phyloP scores from a whole-genome alignment of 2,797 vertebrate genomes.

The Sebastes minor region DNA sequence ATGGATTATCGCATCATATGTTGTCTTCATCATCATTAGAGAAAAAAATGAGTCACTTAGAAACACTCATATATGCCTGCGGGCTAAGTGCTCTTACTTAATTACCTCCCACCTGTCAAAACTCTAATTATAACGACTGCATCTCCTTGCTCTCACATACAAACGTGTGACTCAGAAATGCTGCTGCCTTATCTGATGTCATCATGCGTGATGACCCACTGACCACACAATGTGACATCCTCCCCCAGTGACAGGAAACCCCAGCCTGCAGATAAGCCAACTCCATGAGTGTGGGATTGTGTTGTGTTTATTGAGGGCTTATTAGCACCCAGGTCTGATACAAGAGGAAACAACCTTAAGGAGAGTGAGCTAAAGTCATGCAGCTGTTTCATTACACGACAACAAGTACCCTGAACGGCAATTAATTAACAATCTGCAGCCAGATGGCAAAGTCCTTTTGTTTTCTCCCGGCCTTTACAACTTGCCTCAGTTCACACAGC shows the following conservation, averaged over 20 bases:
- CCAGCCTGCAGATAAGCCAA: constrained; percentile 14
- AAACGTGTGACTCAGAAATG: constrained; percentile 1
- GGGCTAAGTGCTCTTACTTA: constrained; percentile 29
- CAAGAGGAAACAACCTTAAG: constrained; percentile 65
- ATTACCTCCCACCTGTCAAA: constrained; percentile 57
- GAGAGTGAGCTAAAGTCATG: constrained; percentile 60
- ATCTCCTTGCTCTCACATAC: neutral
- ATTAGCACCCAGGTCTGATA: constrained; percentile 71
- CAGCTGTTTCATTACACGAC: constrained; percentile 73
- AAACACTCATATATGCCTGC: constrained; percentile 27
- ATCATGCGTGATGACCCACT: constrained; percentile 20
- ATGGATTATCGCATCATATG: constrained; percentile 24
- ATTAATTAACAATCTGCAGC: constrained; percentile 73
- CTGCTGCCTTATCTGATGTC: constrained; percentile 6
- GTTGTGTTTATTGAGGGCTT: constrained; percentile 37
- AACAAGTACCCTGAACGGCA: constrained; percentile 70
- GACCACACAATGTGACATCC: constrained; percentile 25
- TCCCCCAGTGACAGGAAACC: constrained; percentile 37
- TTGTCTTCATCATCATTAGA: constrained; percentile 46
- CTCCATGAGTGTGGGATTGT: neutral
- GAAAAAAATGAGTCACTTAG: constrained; percentile 38
- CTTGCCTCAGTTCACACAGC: constrained; percentile 41
- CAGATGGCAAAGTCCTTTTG: constrained; percentile 42
- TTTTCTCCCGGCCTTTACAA: constrained; percentile 44
- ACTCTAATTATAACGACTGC: neutral